Evolutionary conservation across 2,888 invertebrate species (phyloP), one percentile per base, ranked within the genome.

Genomic region (Phengaris alcon): DNA sequence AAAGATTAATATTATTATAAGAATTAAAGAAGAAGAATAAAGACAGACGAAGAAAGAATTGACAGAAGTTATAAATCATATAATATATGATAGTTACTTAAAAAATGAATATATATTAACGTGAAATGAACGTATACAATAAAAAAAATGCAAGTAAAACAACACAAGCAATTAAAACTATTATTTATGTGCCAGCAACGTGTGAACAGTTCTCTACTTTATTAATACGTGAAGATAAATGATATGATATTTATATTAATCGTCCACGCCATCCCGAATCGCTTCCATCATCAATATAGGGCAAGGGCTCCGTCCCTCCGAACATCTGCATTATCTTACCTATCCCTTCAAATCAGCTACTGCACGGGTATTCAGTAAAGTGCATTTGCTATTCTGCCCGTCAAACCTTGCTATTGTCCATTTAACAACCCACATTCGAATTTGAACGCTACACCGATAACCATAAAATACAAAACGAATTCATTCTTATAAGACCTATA

Each of bases 321-420:
- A 84, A 89, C 88, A 91, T 91, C 91, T 92, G 92, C 90, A 92
- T 91, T 91, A 90, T 90, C 91, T 91, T 90, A 91, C 91, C 90
- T 91, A 84, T 85, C 90, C 90, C 90, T 86, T 86, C 80, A 85
- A 89, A 89, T 90, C 90, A 86, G 86, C 88, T 86, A 85, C 87
- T 87, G 89, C 89, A 87, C 88, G 87, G 85, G 87, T 86, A 88
- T 88, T 88, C 89, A 86, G 88, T 87, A 89, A 90, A 92, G 90
- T 92, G 92, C 92, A 92, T 90, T 90, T 86, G 87, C 89, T 86
- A 86, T 90, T 86, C 84, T 84, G 82, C 84, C 84, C 86, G 85
- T 90, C 90, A 88, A 89, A 89, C 87, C 87, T 86, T 86, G 84
- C 87, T 86, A 87, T 88, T 85, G 88, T 84, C 83, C 82, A 77